These are phyloP conservation scores for Drosophila anomelani DNA, from an alignment of 2,888 invertebrate species.

Conservation along the genomic window DNA sequence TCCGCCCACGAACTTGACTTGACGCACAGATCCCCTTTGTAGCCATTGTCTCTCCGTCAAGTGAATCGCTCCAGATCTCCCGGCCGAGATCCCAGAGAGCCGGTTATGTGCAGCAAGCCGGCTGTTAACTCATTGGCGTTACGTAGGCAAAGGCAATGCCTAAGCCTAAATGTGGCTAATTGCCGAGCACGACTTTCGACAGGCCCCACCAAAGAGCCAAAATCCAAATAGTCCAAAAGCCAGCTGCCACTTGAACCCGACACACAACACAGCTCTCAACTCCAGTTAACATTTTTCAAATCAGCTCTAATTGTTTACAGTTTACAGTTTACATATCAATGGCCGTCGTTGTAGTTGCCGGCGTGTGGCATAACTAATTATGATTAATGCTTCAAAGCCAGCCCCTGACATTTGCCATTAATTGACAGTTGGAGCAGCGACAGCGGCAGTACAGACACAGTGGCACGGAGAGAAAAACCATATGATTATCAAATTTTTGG, in stretches of 20 bases:
- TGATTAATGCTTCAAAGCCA: slow-evolving; percentile 71
- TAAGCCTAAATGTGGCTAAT: slow-evolving; percentile 68
- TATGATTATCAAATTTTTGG: background rate
- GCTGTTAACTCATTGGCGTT: slow-evolving; percentile 66
- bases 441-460: slow-evolving; percentile 4
- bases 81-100: slow-evolving; percentile 27
- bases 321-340: slow-evolving; percentile 72
- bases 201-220: slow-evolving; percentile 25
- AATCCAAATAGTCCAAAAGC: slow-evolving; percentile 9
- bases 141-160: slow-evolving; percentile 59
- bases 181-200: slow-evolving; percentile 74
- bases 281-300: slow-evolving; percentile 61
- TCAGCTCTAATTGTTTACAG: slow-evolving; percentile 73
- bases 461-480: background rate
- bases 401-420: slow-evolving; percentile 76
- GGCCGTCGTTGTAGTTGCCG: slow-evolving; percentile 49
- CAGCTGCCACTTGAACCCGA: slow-evolving; percentile 61
- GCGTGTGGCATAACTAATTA: slow-evolving; percentile 80
- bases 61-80: slow-evolving; percentile 61
- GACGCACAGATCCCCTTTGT: slow-evolving; percentile 38
- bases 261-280: slow-evolving; percentile 42
- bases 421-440: slow-evolving; percentile 60
- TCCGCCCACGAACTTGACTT: slow-evolving; percentile 29
- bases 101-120: slow-evolving; percentile 65
- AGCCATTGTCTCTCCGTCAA: slow-evolving; percentile 44